A percentile compares a stretch with the other conserved stretches of the same genome.
These are phyloP conservation scores for Pachycephala philippinensis DNA, from an alignment of 2,113 vertebrate genomes.

Conservation along the genomic window DNA sequence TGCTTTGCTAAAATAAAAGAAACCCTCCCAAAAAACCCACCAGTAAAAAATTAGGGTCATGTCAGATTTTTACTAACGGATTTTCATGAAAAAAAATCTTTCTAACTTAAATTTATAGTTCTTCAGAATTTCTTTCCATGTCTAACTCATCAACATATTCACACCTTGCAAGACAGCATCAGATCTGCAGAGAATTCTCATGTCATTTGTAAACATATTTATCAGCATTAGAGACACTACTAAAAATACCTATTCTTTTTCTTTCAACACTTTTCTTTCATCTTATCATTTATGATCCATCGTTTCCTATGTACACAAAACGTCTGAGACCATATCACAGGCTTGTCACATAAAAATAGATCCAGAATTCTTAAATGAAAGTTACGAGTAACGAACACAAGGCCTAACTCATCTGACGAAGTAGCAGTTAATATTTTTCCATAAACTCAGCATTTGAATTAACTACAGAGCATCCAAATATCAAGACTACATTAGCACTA, in stretches of 20 bases:
- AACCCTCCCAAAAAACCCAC: neutral
- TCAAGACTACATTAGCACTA: neutral
- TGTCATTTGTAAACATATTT: neutral
- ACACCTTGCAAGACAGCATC: neutral
- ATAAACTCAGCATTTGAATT: neutral
- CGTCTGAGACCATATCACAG: neutral
- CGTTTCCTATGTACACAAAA: neutral
- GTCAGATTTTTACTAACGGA: neutral
- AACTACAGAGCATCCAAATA: neutral
- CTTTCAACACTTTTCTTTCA: neutral
- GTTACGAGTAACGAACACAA: fast-evolving
- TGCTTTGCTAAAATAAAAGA: neutral
- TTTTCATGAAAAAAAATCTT: neutral
- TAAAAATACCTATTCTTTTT: neutral
- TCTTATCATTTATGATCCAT: neutral
- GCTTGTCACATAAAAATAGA: neutral
- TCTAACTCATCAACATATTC: neutral
- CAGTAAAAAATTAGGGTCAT: neutral
- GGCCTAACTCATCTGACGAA: neutral
- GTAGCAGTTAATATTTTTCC: neutral
- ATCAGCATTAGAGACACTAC: neutral
- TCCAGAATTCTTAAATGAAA: neutral
- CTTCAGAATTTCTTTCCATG: neutral
- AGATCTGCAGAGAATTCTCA: neutral
- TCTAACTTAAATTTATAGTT: neutral